phyloP scores from a whole-genome alignment of 2,113 vertebrate species.

The Neotoma lepida region DNA sequence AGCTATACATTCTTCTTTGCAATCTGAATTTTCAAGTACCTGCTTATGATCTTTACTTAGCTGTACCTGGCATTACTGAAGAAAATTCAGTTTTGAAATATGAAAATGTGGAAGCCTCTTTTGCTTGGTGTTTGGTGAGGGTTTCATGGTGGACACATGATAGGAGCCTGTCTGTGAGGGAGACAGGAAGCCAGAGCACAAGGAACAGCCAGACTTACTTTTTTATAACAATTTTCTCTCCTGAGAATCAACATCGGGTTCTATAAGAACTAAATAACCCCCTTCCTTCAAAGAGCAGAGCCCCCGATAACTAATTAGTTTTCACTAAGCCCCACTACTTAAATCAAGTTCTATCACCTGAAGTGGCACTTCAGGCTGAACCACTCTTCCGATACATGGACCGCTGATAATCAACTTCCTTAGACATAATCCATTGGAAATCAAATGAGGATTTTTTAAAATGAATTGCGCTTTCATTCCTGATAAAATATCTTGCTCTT shows the following conservation, averaged over 20 bases:
- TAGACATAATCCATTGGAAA: neutral
- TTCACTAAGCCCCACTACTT: neutral
- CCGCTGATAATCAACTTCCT: neutral
- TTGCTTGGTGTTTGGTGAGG: neutral
- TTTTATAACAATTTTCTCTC: neutral
- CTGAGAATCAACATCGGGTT: too few species aligned
- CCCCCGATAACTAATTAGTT: neutral
- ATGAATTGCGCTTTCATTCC: neutral
- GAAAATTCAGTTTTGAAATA: neutral
- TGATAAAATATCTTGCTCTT: neutral
- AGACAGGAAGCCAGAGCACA: neutral
- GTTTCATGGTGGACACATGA: too few species aligned
- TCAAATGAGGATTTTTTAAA: neutral
- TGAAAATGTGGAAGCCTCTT: neutral
- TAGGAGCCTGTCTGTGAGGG: neutral
- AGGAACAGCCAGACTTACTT: neutral
- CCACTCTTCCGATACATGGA: rapidly evolving
- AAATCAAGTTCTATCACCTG: neutral
- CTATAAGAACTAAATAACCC: neutral
- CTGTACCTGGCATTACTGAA: neutral
- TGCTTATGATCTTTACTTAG: neutral
- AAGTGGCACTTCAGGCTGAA: neutral
- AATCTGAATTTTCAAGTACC: neutral
- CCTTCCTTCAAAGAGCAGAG: neutral
- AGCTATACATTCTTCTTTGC: neutral